phyloP scores from a whole-genome alignment of 1,140 invertebrate species.

The Nasonia giraulti region DNA sequence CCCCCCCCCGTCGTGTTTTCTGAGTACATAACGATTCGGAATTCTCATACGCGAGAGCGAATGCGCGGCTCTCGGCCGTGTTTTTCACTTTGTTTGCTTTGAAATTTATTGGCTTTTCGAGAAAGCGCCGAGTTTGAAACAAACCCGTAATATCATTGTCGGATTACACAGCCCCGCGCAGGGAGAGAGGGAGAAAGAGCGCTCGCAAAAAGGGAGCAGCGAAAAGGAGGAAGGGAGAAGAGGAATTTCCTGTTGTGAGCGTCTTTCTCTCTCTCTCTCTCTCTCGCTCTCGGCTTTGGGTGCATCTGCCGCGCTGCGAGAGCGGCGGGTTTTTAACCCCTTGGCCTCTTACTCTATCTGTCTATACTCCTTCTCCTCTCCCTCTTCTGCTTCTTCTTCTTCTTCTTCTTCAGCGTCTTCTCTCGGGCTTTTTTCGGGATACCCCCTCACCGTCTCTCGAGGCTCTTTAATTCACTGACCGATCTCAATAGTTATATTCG shows the following conservation, averaged over 20 bases:
- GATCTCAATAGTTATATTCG: constrained; percentile 50
- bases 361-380: constrained; percentile 7
- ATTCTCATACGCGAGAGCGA: too few species aligned
- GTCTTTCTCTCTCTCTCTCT: constrained; percentile 53
- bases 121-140: too few species aligned
- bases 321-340: constrained; percentile 60
- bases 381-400: constrained; percentile 40
- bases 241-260: constrained; percentile 73
- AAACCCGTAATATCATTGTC: neutral
- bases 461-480: constrained; percentile 52
- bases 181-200: neutral
- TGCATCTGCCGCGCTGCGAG: constrained; percentile 67
- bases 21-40: too few species aligned
- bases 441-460: neutral
- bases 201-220: constrained; percentile 16
- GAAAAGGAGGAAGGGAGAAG: constrained; percentile 56
- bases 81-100: neutral
- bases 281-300: constrained; percentile 55
- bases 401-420: neutral
- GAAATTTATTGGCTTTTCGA: constrained; percentile 11
- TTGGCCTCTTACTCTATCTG: constrained; percentile 50
- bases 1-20: too few species aligned
- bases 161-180: neutral
- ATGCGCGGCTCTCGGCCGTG: neutral
- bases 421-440: constrained; percentile 37